These are phyloP conservation scores for Phodopus roborovskii DNA, from an alignment of 2,113 vertebrate genomes.

Conservation along the genomic window DNA sequence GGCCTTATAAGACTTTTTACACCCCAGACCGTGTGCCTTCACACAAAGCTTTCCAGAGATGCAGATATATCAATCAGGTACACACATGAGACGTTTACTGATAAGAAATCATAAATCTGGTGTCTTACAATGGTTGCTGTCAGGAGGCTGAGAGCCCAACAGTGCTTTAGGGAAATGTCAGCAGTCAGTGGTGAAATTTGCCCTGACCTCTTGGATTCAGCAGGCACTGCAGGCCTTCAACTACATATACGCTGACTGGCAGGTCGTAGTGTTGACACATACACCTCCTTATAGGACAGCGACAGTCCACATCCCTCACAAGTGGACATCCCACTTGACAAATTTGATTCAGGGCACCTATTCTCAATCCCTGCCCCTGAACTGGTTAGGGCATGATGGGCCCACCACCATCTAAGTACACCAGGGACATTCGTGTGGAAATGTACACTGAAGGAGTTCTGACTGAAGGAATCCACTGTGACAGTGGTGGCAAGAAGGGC, in stretches of 20 bases:
- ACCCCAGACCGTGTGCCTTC: neutral
- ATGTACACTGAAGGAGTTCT: neutral
- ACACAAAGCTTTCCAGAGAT: neutral
- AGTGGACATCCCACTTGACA: neutral
- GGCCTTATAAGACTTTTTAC: neutral
- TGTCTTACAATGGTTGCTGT: neutral
- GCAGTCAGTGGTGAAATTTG: neutral
- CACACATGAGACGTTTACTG: neutral
- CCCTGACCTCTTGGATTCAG: neutral
- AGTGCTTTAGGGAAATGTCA: neutral
- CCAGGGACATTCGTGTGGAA: neutral
- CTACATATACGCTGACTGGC: neutral
- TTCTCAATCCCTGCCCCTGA: too few species aligned
- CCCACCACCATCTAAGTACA: neutral
- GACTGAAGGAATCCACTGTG: neutral
- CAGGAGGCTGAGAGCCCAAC: neutral
- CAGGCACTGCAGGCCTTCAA: neutral
- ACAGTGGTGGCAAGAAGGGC: fast-evolving
- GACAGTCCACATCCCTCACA: too few species aligned
- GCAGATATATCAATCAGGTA: too few species aligned
- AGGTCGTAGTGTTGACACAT: too few species aligned
- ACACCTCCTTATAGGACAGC: neutral
- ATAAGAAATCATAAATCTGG: neutral
- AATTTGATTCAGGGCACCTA: neutral
- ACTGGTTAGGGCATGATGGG: too few species aligned